These are phyloP conservation scores for Anthopleura xanthogrammica DNA, from an alignment of 92 coral and sea anemone genomes.

Conservation along the genomic window DNA sequence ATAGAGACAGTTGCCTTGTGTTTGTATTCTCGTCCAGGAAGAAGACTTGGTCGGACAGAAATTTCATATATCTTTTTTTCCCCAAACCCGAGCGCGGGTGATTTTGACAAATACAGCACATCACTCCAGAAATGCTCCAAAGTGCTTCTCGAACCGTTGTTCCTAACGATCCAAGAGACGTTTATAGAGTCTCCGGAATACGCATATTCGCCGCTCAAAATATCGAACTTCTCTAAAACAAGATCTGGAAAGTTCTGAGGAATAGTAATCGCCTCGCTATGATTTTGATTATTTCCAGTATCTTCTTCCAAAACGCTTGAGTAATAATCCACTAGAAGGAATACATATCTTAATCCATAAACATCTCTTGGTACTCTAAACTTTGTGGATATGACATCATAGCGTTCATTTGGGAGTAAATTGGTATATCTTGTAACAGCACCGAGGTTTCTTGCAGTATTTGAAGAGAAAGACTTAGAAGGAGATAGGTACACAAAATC, in stretches of 20 bases:
- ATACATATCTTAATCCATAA: slow-evolving; percentile 42
- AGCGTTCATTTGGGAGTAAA: slow-evolving; percentile 31
- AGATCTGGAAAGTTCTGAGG: slow-evolving; percentile 61
- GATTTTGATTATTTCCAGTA: slow-evolving; percentile 35
- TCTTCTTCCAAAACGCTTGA: slow-evolving; percentile 41
- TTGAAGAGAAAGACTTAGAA: slow-evolving; percentile 14
- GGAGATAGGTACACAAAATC: slow-evolving; percentile 53
- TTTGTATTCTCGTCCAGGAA: slow-evolving; percentile 47
- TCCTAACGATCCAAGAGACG: slow-evolving; percentile 58
- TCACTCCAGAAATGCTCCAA: slow-evolving; percentile 49
- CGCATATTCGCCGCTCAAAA: slow-evolving; percentile 5
- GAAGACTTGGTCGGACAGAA: slow-evolving; percentile 2
- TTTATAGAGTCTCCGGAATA: slow-evolving; percentile 40
- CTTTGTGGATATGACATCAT: slow-evolving; percentile 23
- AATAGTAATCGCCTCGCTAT: slow-evolving; percentile 21
- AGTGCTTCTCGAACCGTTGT: slow-evolving; percentile 53
- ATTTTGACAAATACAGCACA: slow-evolving; percentile 43
- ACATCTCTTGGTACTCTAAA: slow-evolving; percentile 51
- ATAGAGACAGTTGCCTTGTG: slow-evolving; percentile 26
- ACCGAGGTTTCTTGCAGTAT: slow-evolving; percentile 30
- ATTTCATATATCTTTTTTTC: slow-evolving; percentile 36
- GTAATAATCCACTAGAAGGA: slow-evolving; percentile 47
- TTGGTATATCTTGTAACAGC: slow-evolving; percentile 32
- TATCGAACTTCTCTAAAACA: slow-evolving; percentile 29
- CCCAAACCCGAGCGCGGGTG: slow-evolving; percentile 17